phyloP scores from a whole-genome alignment of 2,888 invertebrate species.

The Mythimna lalbum region DNA sequence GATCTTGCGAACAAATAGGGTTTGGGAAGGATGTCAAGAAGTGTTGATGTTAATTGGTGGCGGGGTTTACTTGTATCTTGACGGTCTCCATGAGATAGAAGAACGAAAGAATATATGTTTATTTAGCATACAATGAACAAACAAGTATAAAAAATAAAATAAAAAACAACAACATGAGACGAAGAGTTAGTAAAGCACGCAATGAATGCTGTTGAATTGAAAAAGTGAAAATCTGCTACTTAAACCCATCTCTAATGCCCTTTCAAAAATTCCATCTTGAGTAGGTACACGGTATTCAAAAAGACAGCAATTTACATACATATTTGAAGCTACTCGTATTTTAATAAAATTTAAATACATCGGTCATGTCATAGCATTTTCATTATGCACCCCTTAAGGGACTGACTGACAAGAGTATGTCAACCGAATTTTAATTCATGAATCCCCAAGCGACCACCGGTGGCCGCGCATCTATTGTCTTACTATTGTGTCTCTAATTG shows the following conservation, averaged over 20 bases:
- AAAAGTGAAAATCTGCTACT: neutral
- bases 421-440: constrained; percentile 24
- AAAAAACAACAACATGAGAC: neutral
- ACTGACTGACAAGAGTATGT: constrained; percentile 1
- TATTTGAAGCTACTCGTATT: constrained; percentile 4
- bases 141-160: too few species aligned
- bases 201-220: neutral
- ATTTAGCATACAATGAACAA: too few species aligned
- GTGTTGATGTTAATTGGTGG: constrained; percentile 4
- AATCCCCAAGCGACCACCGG: too few species aligned
- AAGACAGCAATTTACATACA: constrained; percentile 3
- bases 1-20: neutral
- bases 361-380: constrained; percentile 25
- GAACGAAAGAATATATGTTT: too few species aligned
- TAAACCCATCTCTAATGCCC: neutral
- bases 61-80: constrained; percentile 4
- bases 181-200: neutral
- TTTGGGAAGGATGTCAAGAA: neutral
- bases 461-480: too few species aligned
- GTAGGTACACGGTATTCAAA: neutral
- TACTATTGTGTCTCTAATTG: too few species aligned
- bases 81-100: neutral
- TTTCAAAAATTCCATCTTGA: neutral
- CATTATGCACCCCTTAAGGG: constrained; percentile 38
- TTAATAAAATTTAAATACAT: constrained; percentile 35